Base-by-base conservation (phyloP, 2,888 invertebrate genomes). In the Anarsia innoxiella region DNA sequence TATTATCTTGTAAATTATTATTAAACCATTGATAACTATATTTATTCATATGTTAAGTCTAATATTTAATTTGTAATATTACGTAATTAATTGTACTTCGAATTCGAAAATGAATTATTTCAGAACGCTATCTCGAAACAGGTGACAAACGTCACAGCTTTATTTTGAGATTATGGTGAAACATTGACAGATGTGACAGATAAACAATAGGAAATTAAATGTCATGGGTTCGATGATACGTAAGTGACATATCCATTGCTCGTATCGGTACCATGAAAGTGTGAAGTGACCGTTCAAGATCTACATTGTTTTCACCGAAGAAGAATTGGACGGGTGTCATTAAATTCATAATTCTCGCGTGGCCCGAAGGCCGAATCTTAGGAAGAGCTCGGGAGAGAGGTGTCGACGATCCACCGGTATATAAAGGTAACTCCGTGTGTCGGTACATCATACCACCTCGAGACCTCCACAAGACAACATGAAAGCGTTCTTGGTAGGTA, bases 401-500 rank as follows among this genome's bases (percentile, higher is more conserved):
- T 69, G 72, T 60, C 67, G 65, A 41, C 71, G 60, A 63, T 43
- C 61, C 61, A 66, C 61, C 61, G 45, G 68, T 84, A 84, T 84
- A 84, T 61, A 84, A 82, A 64, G 66, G 66, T 59, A 59, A 62
- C 52, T 66, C 51, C 59, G 59, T 53, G 50, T 55, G 68, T 64
- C 69, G 64, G 69, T 79, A 75, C 83, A 83, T 82, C 83, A 83
- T 61, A 83, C 78, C 75, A 78, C 71, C 68, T 68, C 78, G 68
- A 74, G 67, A 73, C 72, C 78, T 80, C 80, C 77, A 78, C 68
- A 76, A 79, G 74, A 66, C 83, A 84, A 83, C 83, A 84, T 84
- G 84, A 84, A 82, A 82, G 84, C 83, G 65, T 84, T 84, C 79
- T 82, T 84, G 84, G 84, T 84, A 82, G 82, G 83, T 82, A 82